Conservation (phyloP, 2,797 vertebrate genomes). For the Tinamus major region DNA sequence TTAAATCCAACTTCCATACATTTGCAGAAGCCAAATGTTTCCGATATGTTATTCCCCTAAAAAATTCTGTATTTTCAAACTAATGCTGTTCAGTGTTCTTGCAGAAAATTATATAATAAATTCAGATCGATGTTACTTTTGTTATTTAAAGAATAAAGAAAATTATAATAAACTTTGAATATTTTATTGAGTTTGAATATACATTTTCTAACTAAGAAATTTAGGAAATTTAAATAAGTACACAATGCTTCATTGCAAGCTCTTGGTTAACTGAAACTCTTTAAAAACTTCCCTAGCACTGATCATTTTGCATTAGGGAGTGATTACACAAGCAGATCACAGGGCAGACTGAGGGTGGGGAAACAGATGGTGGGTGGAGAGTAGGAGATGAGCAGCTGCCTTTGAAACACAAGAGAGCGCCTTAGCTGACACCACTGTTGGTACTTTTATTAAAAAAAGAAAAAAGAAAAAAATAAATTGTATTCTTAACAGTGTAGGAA, state of each 20-base stretch:
- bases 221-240: background rate
- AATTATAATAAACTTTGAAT: background rate
- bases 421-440: background rate
- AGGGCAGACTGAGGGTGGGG: background rate
- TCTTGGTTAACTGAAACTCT: background rate
- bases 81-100: background rate
- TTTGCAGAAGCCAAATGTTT: background rate
- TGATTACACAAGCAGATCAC: background rate
- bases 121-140: background rate
- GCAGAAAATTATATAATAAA: background rate
- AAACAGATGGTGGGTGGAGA: background rate
- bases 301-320: background rate
- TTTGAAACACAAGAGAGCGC: background rate
- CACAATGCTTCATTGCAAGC: background rate
- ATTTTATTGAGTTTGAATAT: background rate
- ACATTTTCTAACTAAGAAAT: background rate
- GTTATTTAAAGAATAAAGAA: background rate
- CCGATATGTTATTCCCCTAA: background rate
- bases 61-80: background rate
- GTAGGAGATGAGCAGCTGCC: background rate
- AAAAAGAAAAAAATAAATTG: background rate
- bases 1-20: background rate
- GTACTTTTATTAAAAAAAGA: background rate
- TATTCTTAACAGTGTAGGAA: background rate
- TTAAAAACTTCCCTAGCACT: background rate